A percentile compares a stretch with the other conserved stretches of the same genome.
phyloP scores from a whole-genome alignment of 1,140 invertebrate species.

The Cyclina sinensis region DNA sequence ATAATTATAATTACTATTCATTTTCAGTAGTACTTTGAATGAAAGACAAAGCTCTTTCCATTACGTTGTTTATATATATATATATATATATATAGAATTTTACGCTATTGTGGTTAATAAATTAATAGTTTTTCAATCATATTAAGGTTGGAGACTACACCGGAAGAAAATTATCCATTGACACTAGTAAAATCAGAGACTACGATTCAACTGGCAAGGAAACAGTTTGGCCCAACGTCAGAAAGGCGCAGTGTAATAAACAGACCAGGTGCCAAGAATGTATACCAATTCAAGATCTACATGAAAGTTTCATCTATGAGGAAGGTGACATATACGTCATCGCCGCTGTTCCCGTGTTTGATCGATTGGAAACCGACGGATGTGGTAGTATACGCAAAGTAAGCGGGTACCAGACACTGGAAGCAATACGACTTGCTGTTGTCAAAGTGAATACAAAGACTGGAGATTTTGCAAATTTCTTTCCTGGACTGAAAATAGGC shows the following conservation, averaged over 20 bases:
- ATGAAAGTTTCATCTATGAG: slow-evolving; percentile 40
- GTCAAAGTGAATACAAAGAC: neutral
- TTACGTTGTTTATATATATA: too few relatives aligned
- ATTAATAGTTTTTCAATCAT: too few relatives aligned
- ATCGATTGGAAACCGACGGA: neutral
- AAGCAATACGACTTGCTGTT: slow-evolving; percentile 16
- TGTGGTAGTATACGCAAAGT: slow-evolving; percentile 19
- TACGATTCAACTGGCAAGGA: neutral
- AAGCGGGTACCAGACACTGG: slow-evolving; percentile 15
- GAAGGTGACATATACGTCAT: slow-evolving; percentile 65
- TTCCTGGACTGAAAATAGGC: slow-evolving; percentile 39
- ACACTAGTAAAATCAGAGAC: neutral
- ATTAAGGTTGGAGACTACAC: slow-evolving; percentile 27
- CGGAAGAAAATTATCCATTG: neutral
- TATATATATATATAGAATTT: too few relatives aligned
- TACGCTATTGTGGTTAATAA: too few relatives aligned
- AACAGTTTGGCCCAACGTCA: neutral
- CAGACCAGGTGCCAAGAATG: slow-evolving; percentile 21
- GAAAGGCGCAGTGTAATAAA: slow-evolving; percentile 4
- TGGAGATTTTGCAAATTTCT: neutral
- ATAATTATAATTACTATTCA: too few relatives aligned
- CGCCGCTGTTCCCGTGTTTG: slow-evolving; percentile 33
- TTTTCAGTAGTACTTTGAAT: too few relatives aligned
- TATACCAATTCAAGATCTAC: slow-evolving; percentile 22
- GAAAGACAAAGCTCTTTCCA: too few relatives aligned